Evolutionary conservation across 2,113 vertebrate species (phyloP).

Genomic region (Ceyx cyanopectus): DNA sequence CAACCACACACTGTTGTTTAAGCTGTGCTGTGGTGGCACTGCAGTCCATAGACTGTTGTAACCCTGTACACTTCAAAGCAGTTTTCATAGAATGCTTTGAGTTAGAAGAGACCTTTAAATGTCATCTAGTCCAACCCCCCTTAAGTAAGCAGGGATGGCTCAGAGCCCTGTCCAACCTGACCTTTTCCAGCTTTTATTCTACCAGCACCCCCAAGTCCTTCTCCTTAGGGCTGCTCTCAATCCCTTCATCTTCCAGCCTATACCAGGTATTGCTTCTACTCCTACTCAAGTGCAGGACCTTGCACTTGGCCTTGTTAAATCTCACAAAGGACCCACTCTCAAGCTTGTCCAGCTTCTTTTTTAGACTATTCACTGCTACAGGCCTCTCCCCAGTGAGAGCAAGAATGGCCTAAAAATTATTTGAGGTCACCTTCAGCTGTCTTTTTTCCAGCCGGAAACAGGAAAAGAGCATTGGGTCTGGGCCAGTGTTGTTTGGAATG

Average conservation of each 20-base stretch:
- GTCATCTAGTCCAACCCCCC: neutral
- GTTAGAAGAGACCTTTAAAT: neutral
- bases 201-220: neutral
- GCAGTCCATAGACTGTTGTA: fast-evolving
- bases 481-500: neutral
- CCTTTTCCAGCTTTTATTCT: neutral
- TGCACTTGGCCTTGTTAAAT: neutral
- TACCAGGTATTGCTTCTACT: neutral
- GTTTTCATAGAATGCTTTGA: neutral
- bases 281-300: neutral
- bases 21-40: neutral
- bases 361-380: neutral
- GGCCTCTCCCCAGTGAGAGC: neutral
- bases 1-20: neutral
- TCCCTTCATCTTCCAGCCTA: neutral
- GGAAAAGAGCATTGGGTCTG: neutral
- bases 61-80: neutral
- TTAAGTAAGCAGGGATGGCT: neutral
- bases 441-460: neutral
- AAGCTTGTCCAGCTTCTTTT: neutral
- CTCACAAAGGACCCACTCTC: neutral
- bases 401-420: neutral
- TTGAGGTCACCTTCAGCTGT: neutral
- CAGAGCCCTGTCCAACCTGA: neutral
- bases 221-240: neutral